Evolutionary conservation across 2,797 vertebrate genomes (phyloP), one percentile per base, ranked within the genome.

Genomic region (Phyllotis vaccarum): DNA sequence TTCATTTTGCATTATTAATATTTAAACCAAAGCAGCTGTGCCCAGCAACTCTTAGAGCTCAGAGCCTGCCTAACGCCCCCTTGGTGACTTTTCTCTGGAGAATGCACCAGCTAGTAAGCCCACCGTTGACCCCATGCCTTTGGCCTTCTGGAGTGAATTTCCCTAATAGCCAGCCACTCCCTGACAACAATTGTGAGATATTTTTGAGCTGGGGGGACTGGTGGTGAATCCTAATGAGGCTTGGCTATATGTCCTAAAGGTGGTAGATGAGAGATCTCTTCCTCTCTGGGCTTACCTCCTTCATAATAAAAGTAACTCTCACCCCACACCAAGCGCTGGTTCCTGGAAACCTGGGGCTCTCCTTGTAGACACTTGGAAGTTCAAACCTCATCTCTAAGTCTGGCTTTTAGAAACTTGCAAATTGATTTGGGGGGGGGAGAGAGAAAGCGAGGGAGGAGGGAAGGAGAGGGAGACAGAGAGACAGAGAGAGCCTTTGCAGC

Each of bases 1-100:
- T 97, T 98, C 96, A 97, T 97, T 97, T 96, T 95, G 95, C 78
- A 40, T 98, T 98, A 98, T 97, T 98, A 97, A 97, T 97, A 97
- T 97, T 98, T 98, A 98, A 98, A 97, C 95, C 97, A 89, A 98
- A 98, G 97, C 97, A 98, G 97, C 97, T 98, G 97, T 97, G 95
- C 93, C 85, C 90, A n/a, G 72, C 52, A 66, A 66, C 43, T 92
- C 43, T 54, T 60, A 56, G 68, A 97, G 93, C 62, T 93, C 92
- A 82, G 92, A 60, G 90, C 58, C 94, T 93, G 70, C 93, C 97
- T 89, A 43, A 29, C 27, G 31, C 83, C 90, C 94, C 75, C 34
- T 3, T 4, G 54, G 81, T 85, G 83, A 76, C 46, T 89, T 81
- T 68, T 95, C 89, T 85, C 95, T 34, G 70, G 31, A 70, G 82